Base-by-base conservation (phyloP, 2,113 vertebrate species). In the Marcusenius ussheri region DNA sequence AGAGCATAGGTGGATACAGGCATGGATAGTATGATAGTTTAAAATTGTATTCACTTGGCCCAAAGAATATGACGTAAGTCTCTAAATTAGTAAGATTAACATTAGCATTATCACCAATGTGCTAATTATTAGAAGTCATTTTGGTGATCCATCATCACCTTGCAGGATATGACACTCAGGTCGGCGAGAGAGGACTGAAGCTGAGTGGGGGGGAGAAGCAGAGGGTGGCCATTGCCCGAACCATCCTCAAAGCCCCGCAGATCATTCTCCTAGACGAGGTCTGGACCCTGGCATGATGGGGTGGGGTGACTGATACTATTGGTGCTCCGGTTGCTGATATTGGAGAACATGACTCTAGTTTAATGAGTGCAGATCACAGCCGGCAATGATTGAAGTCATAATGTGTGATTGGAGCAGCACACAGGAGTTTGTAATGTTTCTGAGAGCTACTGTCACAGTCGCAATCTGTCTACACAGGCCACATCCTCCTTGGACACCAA, bases 161-260 rank as follows among this genome's bases (percentile, higher is more conserved):
- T 1, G 83, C 94, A 99, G 98, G 97, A 56, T 99, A 99, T n/a
- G 95, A 96, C 19, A 98, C 97, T 0, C 97, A 97, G 93, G 98
- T 99, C 2, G 98, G 98, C 0, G 98, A 99, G 92, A 93, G 98
- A 47, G 98, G 98, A 0, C 95, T 99, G 93, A 99, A 98, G 96
- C 95, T 99, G 92, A 99, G 98, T 0, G 98, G 98, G 1, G 98
- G 98, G 7, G 98, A 99, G 95, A 99, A 99, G 93, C 98, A 99
- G 92, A 96, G 98, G 0, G 97, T 99, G 0, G 98, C 98, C 91
- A 99, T 99, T 0, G 98, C 98, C 50, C 97, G 98, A 70, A 98
- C 98, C 24, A 97, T 99, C 92, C 97, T 99, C 91, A 99, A 99
- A 93, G 97, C 96, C 0, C 98, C 98, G 0, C 94, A 93, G 94